Percentiles rank a stretch among this genome's conserved stretches.
phyloP scores from a whole-genome alignment of 2,888 invertebrate genomes.

The Hybos culiciformis region DNA sequence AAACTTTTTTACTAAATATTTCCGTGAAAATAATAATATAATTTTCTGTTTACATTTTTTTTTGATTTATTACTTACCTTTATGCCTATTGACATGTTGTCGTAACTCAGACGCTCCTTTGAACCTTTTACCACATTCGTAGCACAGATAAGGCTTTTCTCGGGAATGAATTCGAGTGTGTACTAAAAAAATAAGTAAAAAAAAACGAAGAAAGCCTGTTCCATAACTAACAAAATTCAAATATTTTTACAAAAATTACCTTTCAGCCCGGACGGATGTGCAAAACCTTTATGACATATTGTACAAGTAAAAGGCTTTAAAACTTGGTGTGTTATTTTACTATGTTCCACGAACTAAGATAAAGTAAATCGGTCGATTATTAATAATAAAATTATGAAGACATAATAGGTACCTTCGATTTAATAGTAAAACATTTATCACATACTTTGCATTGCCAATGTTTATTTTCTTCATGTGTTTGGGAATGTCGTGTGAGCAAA shows the following conservation, averaged over 20 bases:
- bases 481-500: slow-evolving; percentile 38
- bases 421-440: slow-evolving; percentile 42
- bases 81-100: slow-evolving; percentile 43
- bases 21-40: too few species aligned
- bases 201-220: too few species aligned
- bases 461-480: slow-evolving; percentile 40
- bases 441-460: slow-evolving; percentile 43
- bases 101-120: slow-evolving; percentile 42
- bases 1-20: too few species aligned
- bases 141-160: slow-evolving; percentile 42
- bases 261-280: slow-evolving; percentile 41
- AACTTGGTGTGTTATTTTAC: slow-evolving; percentile 39
- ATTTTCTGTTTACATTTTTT: too few species aligned
- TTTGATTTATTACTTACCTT: too few species aligned
- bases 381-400: too few species aligned
- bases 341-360: too few species aligned
- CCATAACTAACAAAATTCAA: too few species aligned
- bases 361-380: too few species aligned
- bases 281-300: slow-evolving; percentile 35
- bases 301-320: slow-evolving; percentile 37
- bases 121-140: slow-evolving; percentile 43
- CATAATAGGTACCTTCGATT: slow-evolving; percentile 43
- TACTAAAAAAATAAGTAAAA: too few species aligned
- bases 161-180: slow-evolving; percentile 41
- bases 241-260: slow-evolving; percentile 41